Percentiles rank a stretch among this genome's conserved stretches.
These are phyloP conservation scores for Apteryx mantelli DNA, from an alignment of 2,113 vertebrate genomes.

Conservation along the genomic window DNA sequence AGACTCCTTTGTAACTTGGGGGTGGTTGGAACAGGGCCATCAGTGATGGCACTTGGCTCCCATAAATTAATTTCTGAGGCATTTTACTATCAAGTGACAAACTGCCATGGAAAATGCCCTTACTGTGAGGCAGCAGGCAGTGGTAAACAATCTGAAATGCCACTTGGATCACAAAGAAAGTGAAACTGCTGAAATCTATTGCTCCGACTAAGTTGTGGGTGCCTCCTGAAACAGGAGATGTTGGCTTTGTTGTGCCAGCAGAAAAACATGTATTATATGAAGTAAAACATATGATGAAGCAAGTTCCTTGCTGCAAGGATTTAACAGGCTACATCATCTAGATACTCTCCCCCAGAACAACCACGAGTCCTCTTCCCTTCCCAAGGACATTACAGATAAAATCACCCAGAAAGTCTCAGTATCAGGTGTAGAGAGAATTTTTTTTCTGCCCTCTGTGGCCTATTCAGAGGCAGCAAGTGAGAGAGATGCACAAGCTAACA, in stretches of 20 bases:
- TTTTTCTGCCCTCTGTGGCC: not conserved
- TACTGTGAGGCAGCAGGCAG: conserved; percentile 73
- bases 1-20: not conserved
- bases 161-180: conserved; percentile 76
- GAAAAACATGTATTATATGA: not conserved
- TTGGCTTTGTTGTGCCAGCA: not conserved
- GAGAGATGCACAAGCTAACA: not conserved
- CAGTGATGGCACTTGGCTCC: not conserved
- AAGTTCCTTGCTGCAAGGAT: not conserved
- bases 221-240: conserved; percentile 57
- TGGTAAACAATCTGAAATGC: conserved; percentile 77
- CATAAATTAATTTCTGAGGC: not conserved
- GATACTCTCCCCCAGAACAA: not conserved
- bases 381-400: not conserved
- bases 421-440: not conserved
- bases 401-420: not conserved
- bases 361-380: not conserved
- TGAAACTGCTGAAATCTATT: conserved; percentile 69
- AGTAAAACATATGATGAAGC: not conserved
- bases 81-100: not conserved
- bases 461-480: not conserved
- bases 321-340: not conserved
- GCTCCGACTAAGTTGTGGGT: conserved; percentile 68
- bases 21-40: not conserved
- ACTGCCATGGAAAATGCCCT: not conserved